Conservation (phyloP, 2,797 vertebrate species). For the Neosilurus mollespiculum region DNA sequence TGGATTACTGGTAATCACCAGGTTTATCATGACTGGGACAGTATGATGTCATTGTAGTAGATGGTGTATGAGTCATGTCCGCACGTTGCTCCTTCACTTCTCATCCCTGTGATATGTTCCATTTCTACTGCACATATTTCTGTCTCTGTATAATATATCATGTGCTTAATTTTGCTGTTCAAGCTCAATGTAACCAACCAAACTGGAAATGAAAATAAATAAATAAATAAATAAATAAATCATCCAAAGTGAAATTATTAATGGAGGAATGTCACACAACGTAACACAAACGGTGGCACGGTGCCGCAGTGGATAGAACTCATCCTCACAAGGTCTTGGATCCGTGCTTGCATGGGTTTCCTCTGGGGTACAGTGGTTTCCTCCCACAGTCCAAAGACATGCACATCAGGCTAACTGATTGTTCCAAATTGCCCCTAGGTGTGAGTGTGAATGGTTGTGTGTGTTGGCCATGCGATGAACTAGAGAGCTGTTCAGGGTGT, state of each 20-base stretch:
- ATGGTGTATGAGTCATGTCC: neutral
- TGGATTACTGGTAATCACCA: neutral
- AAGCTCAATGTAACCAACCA: neutral
- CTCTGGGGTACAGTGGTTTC: too few species aligned
- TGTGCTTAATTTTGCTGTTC: neutral
- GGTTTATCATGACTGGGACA: neutral
- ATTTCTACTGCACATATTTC: neutral
- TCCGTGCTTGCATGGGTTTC: too few species aligned
- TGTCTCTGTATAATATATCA: neutral
- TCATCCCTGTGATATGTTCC: neutral
- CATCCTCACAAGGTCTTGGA: too few species aligned
- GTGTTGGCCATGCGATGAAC: too few species aligned
- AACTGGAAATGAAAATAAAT: neutral
- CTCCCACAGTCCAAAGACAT: too few species aligned
- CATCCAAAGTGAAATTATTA: neutral
- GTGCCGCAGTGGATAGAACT: too few species aligned
- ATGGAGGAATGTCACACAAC: neutral
- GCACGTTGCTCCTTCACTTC: slow-evolving; percentile 14
- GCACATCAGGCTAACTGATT: too few species aligned
- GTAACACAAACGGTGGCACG: too few species aligned
- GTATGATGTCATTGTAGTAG: neutral
- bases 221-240: neutral
- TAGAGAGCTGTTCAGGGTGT: too few species aligned
- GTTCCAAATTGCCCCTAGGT: too few species aligned
- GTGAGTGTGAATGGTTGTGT: too few species aligned